These are phyloP conservation scores for Aphelinus certus DNA, from an alignment of 1,140 invertebrate genomes.

Conservation along the genomic window DNA sequence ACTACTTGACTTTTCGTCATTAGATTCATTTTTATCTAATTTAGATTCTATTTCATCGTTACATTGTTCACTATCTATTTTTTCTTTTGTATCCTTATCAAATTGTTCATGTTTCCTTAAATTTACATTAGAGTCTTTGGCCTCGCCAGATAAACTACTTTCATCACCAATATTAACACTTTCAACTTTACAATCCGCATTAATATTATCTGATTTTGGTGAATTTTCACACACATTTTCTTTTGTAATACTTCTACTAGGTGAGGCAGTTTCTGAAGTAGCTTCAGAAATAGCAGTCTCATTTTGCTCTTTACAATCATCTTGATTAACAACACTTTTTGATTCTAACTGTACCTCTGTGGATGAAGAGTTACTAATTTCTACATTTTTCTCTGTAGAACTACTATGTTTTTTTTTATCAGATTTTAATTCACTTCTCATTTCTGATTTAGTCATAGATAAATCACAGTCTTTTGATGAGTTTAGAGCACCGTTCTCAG, in stretches of 20 bases:
- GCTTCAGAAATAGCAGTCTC: neutral
- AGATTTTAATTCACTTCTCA: slow-evolving; percentile 8
- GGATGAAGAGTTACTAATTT: neutral
- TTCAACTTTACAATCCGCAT: slow-evolving; percentile 24
- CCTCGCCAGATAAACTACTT: slow-evolving; percentile 3
- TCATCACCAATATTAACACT: slow-evolving; percentile 27
- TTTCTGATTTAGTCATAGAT: slow-evolving; percentile 3
- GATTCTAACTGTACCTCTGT: neutral
- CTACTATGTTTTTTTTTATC: slow-evolving; percentile 8
- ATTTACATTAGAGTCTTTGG: slow-evolving; percentile 9
- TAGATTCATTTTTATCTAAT: neutral
- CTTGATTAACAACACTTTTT: neutral
- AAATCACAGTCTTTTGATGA: slow-evolving; percentile 26
- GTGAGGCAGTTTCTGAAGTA: neutral
- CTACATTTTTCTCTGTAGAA: neutral
- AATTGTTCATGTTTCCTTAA: neutral
- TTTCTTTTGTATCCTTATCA: neutral
- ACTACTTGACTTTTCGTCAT: neutral
- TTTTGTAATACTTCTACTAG: neutral
- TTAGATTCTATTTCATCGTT: neutral
- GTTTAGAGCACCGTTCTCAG: neutral
- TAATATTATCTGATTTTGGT: slow-evolving; percentile 21
- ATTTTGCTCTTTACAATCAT: slow-evolving; percentile 4
- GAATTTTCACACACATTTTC: neutral
- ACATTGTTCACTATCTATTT: slow-evolving; percentile 2